Conservation (phyloP, 2,113 vertebrate species). For the Eira barbara region DNA sequence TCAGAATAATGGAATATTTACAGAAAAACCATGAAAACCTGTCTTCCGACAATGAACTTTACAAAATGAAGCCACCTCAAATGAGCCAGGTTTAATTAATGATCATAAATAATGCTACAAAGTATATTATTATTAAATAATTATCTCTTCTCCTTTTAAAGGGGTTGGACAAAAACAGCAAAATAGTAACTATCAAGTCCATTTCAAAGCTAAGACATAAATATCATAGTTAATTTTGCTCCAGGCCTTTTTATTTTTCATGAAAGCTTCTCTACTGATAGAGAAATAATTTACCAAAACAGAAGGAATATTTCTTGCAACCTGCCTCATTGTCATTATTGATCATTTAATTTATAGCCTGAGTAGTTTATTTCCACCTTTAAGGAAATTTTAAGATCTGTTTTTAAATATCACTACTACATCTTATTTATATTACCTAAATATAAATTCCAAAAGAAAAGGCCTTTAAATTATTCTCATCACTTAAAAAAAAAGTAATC, state of each 20-base stretch:
- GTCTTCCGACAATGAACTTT: constrained; percentile 41
- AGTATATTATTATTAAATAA: constrained; percentile 37
- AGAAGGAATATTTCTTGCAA: constrained; percentile 55
- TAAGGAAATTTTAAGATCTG: constrained; percentile 31
- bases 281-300: constrained; percentile 68
- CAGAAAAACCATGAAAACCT: constrained; percentile 46
- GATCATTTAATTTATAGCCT: constrained; percentile 55
- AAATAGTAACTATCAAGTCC: constrained; percentile 42
- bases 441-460: constrained; percentile 18
- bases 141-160: constrained; percentile 43
- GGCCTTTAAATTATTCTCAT: not conserved
- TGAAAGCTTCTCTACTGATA: constrained; percentile 51
- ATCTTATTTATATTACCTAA: constrained; percentile 37
- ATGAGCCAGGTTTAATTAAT: constrained; percentile 30
- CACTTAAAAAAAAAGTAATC: not conserved
- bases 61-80: constrained; percentile 40
- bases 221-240: constrained; percentile 64
- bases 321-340: constrained; percentile 39
- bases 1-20: constrained; percentile 58
- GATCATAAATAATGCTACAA: constrained; percentile 43
- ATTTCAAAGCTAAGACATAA: constrained; percentile 65
- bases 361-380: constrained; percentile 36
- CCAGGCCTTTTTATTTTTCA: constrained; percentile 58
- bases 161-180: constrained; percentile 39
- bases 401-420: constrained; percentile 24